Conservation (phyloP, 2,113 vertebrate genomes). For the Phaethornis superciliosus region DNA sequence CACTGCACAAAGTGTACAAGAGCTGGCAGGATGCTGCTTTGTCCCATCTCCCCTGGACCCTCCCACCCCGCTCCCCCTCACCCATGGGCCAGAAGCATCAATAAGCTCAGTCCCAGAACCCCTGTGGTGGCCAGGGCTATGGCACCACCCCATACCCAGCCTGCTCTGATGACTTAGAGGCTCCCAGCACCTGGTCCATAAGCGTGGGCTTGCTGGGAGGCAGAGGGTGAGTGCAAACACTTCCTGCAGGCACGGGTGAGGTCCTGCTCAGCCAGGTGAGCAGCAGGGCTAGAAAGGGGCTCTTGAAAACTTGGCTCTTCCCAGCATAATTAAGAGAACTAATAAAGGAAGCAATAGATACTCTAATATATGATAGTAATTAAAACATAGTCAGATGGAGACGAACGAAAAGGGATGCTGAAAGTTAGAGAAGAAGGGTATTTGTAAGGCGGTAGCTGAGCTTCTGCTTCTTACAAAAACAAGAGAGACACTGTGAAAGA, state of each 20-base stretch:
- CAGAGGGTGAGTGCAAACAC: rapidly evolving
- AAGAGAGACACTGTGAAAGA: constrained; percentile 44
- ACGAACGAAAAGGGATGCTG: not conserved
- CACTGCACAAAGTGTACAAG: not conserved
- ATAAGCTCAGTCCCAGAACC: not conserved
- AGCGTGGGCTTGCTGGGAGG: not conserved
- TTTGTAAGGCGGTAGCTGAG: constrained; percentile 46
- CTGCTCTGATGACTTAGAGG: rapidly evolving
- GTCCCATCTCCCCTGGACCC: rapidly evolving
- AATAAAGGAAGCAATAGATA: not conserved
- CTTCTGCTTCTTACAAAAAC: constrained; percentile 17
- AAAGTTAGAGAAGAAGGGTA: constrained; percentile 6
- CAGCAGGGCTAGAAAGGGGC: not conserved
- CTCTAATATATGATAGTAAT: not conserved
- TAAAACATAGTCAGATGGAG: not conserved
- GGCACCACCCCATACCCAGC: rapidly evolving
- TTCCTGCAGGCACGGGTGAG: not conserved
- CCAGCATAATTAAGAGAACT: not conserved
- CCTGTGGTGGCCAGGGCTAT: not conserved
- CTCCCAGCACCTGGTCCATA: not conserved
- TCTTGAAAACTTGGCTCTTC: not conserved
- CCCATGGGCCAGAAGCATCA: not conserved
- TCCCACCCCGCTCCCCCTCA: not conserved
- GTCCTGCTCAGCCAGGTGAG: not conserved
- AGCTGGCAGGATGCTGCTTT: not conserved